phyloP scores from a whole-genome alignment of 2,888 invertebrate genomes.

The Seira ritae region DNA sequence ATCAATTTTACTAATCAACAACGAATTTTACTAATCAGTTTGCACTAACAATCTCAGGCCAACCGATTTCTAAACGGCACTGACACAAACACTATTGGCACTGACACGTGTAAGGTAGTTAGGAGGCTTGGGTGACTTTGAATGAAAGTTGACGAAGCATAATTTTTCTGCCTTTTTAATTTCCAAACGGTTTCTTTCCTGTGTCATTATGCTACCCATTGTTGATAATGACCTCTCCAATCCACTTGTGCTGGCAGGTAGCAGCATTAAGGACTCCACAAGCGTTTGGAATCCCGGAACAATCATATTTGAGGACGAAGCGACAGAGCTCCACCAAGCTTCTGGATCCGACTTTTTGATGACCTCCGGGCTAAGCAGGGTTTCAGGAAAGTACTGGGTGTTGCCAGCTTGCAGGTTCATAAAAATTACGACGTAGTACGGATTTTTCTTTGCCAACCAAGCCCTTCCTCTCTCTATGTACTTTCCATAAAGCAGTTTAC shows the following conservation, averaged over 20 bases:
- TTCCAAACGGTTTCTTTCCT: slow-evolving; percentile 48
- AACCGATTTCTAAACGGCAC: too few relatives aligned
- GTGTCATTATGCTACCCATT: slow-evolving; percentile 52
- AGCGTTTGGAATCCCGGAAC: not conserved
- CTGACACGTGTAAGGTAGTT: too few relatives aligned
- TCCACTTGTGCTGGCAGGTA: slow-evolving; percentile 50
- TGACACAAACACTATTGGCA: too few relatives aligned
- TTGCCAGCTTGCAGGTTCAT: not conserved
- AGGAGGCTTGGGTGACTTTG: too few relatives aligned
- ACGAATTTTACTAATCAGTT: too few relatives aligned
- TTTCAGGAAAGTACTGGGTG: not conserved
- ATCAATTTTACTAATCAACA: too few relatives aligned
- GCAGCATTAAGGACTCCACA: slow-evolving; percentile 28
- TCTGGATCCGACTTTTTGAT: not conserved
- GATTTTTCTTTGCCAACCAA: not conserved
- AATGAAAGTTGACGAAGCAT: slow-evolving; percentile 18
- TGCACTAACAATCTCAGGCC: too few relatives aligned
- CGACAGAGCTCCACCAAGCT: slow-evolving; percentile 8
- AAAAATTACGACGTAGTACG: not conserved
- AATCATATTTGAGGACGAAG: not conserved
- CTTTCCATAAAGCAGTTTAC: not conserved
- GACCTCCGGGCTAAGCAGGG: not conserved
- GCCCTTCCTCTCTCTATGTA: not conserved
- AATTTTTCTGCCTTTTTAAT: slow-evolving; percentile 52
- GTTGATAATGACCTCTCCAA: slow-evolving; percentile 60